Base-by-base conservation (phyloP, 2,888 invertebrate species). In the Hoplodrina ambigua region DNA sequence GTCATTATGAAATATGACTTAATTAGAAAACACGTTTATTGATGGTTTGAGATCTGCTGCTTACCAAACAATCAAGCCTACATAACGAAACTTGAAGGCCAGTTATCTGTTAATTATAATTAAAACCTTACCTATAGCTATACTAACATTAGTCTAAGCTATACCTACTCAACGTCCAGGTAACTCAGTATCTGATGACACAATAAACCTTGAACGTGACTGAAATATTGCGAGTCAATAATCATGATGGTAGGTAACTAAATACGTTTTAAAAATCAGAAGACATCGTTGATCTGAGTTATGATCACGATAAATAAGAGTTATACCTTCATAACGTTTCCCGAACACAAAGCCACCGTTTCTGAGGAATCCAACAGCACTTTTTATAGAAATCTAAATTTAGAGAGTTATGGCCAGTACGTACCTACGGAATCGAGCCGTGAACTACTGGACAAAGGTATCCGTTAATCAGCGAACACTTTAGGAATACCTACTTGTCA, bases 341-440 rank as follows among this genome's bases (percentile, higher is more conserved):
- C 58, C 72, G 56, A 75, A 75, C 69, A 72, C 79, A 85, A 85
- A 84, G 72, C 81, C 66, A 74, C 87, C 83, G 86, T 84, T 88
- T 83, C 87, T 84, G 83, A 85, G 89, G 91, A 92, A 91, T 93
- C 85, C 89, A 84, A 84, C 83, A 77, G 88, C 87, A 87, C 90
- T 92, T 91, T 90, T 91, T 90, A 91, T 92, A 92, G 91, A 89
- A 81, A 83, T 86, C 90, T 94, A 94, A 89, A 90, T 90, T 88
- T 93, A 92, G 90, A 85, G 55, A 87, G 70, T 84, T 88, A 89
- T 87, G 87, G 86, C 85, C 86, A 88, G 88, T 88, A 88, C 86
- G 85, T 82, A 83, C n/a, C n/a, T n/a, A n/a, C 81, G 77, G 86
- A 83, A 82, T 81, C 84, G 81, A 77, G 83, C 77, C 83, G 85